Base-by-base conservation (phyloP, 2,888 invertebrate genomes). In the Apotomis turbidana region DNA sequence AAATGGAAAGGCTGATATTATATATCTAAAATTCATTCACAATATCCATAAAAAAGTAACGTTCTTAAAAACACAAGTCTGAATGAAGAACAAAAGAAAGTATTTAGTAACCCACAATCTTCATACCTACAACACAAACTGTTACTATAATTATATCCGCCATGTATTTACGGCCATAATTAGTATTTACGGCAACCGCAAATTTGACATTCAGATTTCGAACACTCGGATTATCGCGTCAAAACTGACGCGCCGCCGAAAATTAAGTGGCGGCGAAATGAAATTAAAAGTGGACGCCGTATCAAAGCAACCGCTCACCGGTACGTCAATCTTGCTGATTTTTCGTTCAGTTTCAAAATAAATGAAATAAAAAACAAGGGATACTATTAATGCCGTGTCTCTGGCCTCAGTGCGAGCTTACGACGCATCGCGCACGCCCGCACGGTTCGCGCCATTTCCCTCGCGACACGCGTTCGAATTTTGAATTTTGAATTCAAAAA, bases 401-500 rank as follows among this genome's bases (percentile, higher is more conserved):
- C 78, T 83, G 81, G 85, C 83, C 88, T 90, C 92, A 92, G 92
- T 93, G 84, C 84, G 85, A 87, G 87, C 79, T 88, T 83, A 81
- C 91, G 81, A 83, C 88, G 90, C 91, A 84, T 79, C 81, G 87
- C 80, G 91, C 83, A 87, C 90, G 90, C 90, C 84, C 89, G 91
- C 85, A 84, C 86, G 83, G 82, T 78, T 77, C 80, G 78, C 80
- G 78, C 78, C 81, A 83, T 83, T 84, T 83, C 81, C 83, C 81
- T 79, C 81, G 74, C 75, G 77, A 78, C 79, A 77, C 77, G 74
- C 76, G 80, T 79, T 80, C 78, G 78, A 79, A 79, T 81, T 82
- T 78, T 78, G 74, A 82, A 79, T 80, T 77, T 75, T 70, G 75
- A 76, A 57, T 66, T 66, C 44, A n/a, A 57, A 76, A 73, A 67